These are phyloP conservation scores for Drosophila merina DNA, from an alignment of 2,888 invertebrate species.

Conservation along the genomic window DNA sequence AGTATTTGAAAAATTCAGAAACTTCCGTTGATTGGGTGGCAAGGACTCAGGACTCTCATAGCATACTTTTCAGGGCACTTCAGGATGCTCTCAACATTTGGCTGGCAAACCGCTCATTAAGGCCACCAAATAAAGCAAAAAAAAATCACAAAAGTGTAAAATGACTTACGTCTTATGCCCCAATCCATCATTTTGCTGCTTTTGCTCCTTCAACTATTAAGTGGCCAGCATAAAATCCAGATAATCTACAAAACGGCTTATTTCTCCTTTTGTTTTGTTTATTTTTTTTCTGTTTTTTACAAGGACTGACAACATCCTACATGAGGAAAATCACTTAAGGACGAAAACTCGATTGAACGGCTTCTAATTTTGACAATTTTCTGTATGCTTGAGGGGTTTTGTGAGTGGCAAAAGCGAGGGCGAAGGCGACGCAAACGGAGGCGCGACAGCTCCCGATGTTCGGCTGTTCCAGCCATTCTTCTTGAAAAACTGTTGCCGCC, in stretches of 20 bases:
- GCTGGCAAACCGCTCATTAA: slow-evolving; percentile 32
- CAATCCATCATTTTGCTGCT: slow-evolving; percentile 88
- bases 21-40: slow-evolving; percentile 14
- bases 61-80: slow-evolving; percentile 42
- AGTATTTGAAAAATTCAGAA: slow-evolving; percentile 24
- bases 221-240: slow-evolving; percentile 15
- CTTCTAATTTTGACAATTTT: slow-evolving; percentile 76
- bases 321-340: slow-evolving; percentile 23
- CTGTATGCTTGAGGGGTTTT: slow-evolving; percentile 59
- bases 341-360: slow-evolving; percentile 70
- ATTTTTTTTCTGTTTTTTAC: background rate
- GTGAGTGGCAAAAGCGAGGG: slow-evolving; percentile 10
- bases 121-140: slow-evolving; percentile 8
- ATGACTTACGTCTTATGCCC: slow-evolving; percentile 89
- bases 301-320: slow-evolving; percentile 32
- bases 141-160: background rate
- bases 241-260: background rate
- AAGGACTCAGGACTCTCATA: background rate
- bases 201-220: slow-evolving; percentile 7
- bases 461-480: slow-evolving; percentile 29
- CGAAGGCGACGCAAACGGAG: slow-evolving; percentile 25
- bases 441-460: slow-evolving; percentile 27
- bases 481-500: slow-evolving; percentile 32
- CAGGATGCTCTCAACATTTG: slow-evolving; percentile 18
- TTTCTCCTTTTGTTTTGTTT: slow-evolving; percentile 1